Base-by-base conservation (phyloP, 2,888 invertebrate genomes). In the Drosophila paucipuncta region DNA sequence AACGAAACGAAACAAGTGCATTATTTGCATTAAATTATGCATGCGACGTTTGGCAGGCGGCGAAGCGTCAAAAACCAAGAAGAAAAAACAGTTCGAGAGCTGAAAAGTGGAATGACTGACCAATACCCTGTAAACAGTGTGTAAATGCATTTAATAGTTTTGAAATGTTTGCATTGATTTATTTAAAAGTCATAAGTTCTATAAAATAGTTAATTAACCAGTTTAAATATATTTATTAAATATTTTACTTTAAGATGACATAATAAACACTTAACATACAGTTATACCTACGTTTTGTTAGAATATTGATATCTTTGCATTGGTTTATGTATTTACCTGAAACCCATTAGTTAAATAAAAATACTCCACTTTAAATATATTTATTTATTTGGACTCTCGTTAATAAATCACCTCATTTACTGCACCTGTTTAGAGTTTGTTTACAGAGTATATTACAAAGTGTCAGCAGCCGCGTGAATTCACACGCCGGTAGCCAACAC, bases 21-120 rank as follows among this genome's bases (percentile, higher is more conserved):
- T 89, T 88, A 90, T 89, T 88, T 88, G 90, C 88, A 91, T 88
- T 88, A 88, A 90, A 88, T 88, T 88, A 88, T 88, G 88, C 88
- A 90, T 87, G 80, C 77, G 78, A 67, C 76, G 83, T 77, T 82
- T 79, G 81, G 62, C 57, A 58, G 73, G 76, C 75, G 83, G 78
- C 76, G 75, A 80, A 71, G 71, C 67, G 68, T 70, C 83, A 82
- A 80, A 79, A 70, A 73, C 60, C 43, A 66, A 75, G 57, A 65
- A 80, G 67, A 82, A 70, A 68, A 16, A 62, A 31, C 11, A 25
- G 10, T 33, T 35, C 13, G 31, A 49, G 16, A 30, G 22, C 7
- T 58, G 18, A 10, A 50, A 37, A 35, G 16, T n/a, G 16, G 16
- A 6, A 11, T n/a, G 50, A 41, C 50, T 10, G 4, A 0, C 0